Evolutionary conservation across 1,140 invertebrate species (phyloP).

Genomic region (Eriosoma lanigerum): DNA sequence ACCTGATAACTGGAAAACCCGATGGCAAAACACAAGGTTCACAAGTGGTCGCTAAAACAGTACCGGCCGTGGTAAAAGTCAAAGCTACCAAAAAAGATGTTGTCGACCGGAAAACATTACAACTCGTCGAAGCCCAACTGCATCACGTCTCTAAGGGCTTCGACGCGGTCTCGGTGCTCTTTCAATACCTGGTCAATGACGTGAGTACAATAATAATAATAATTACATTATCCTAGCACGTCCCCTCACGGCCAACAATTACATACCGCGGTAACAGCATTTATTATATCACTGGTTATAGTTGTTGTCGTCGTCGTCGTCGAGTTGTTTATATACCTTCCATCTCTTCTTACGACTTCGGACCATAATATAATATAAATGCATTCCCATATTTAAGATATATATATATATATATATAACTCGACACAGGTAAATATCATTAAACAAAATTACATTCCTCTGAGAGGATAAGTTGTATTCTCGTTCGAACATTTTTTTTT

Average conservation of each 20-base stretch:
- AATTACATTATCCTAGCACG: neutral
- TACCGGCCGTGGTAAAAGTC: neutral
- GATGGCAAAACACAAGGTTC: conserved; percentile 2
- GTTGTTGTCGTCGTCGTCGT: neutral
- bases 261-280: neutral
- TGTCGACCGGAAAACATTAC: neutral
- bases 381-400: neutral
- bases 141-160: conserved; percentile 61
- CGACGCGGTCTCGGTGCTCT: conserved; percentile 69
- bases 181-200: conserved; percentile 71
- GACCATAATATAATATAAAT: neutral
- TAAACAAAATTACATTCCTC: neutral
- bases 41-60: neutral
- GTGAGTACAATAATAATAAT: conserved; percentile 60
- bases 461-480: neutral
- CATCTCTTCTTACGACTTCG: neutral
- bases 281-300: neutral
- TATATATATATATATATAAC: too few relatives aligned
- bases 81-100: neutral
- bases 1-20: neutral
- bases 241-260: too few relatives aligned
- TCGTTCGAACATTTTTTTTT: neutral
- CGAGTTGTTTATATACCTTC: neutral
- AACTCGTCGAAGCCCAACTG: conserved; percentile 50
- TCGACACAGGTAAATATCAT: neutral